These are phyloP conservation scores for Dermochelys coriacea DNA, from an alignment of 2,797 vertebrate genomes.

Conservation along the genomic window DNA sequence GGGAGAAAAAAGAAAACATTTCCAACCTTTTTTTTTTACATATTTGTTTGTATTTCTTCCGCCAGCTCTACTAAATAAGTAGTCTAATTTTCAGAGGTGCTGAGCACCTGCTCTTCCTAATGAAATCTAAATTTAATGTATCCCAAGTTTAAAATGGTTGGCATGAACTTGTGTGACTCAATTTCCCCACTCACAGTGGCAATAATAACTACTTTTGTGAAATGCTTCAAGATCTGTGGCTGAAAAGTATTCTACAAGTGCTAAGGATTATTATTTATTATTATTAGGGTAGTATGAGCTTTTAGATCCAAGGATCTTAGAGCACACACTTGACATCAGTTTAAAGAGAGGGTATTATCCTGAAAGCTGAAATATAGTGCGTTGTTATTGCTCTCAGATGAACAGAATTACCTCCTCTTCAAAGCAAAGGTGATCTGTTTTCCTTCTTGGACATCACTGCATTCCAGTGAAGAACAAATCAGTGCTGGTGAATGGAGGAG, in stretches of 20 bases:
- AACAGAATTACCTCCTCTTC: constrained; percentile 49
- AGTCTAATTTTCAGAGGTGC: constrained; percentile 19
- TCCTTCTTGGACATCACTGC: constrained; percentile 32
- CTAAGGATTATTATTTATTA: neutral
- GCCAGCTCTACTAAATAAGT: neutral
- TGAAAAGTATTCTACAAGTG: neutral
- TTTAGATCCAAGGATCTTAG: constrained; percentile 14
- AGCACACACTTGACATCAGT: neutral
- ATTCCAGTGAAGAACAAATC: constrained; percentile 49
- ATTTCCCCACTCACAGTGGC: neutral
- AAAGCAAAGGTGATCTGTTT: constrained; percentile 54
- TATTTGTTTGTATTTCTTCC: neutral
- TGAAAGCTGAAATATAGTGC: constrained; percentile 11
- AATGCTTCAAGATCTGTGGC: neutral
- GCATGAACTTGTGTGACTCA: neutral
- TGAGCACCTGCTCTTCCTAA: constrained; percentile 8
- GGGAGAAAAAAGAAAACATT: neutral
- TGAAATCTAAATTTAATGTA: neutral
- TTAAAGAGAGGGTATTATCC: constrained; percentile 27
- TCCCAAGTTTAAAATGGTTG: neutral
- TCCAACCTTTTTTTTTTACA: neutral
- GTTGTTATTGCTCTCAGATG: constrained; percentile 45
- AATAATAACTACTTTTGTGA: neutral
- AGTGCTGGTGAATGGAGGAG: constrained; percentile 63
- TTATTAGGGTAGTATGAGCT: neutral